Conservation (phyloP, 2,113 vertebrate species). For the Hippocampus guttulatus region DNA sequence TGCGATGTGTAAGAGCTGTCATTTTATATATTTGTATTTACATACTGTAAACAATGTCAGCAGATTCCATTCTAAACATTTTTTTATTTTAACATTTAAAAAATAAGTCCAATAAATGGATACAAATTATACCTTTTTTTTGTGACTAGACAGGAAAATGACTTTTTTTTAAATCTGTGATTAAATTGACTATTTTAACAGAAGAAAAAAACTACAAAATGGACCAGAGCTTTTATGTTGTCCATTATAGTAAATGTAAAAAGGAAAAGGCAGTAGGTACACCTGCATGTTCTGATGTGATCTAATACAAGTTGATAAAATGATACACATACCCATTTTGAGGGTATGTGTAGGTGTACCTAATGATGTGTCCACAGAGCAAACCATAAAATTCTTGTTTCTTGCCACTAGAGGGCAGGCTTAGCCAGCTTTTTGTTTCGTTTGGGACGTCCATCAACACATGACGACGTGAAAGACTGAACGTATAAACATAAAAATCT, state of each 20-base stretch:
- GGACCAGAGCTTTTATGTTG: background rate
- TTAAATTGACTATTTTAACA: background rate
- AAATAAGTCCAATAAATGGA: background rate
- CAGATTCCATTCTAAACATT: conserved; percentile 22
- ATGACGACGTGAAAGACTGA: background rate
- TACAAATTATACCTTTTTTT: background rate
- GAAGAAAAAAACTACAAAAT: background rate
- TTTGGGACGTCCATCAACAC: background rate
- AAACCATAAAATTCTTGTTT: background rate
- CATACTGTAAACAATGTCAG: conserved; percentile 56
- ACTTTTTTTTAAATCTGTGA: background rate
- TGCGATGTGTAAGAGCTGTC: conserved; percentile 32
- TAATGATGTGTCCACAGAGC: background rate
- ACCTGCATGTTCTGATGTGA: background rate
- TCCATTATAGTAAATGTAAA: background rate
- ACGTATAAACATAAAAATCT: background rate
- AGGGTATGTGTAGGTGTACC: background rate
- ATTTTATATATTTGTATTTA: conserved; percentile 66
- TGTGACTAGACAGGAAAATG: background rate
- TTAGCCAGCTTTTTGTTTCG: background rate
- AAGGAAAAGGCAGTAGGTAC: background rate
- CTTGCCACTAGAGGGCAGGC: conserved; percentile 35
- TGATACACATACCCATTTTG: background rate
- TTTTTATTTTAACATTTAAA: background rate
- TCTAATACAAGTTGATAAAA: background rate